Percentiles rank a stretch among this genome's conserved stretches.
Conservation (phyloP, 2,113 vertebrate species). For the Aegithalos caudatus region DNA sequence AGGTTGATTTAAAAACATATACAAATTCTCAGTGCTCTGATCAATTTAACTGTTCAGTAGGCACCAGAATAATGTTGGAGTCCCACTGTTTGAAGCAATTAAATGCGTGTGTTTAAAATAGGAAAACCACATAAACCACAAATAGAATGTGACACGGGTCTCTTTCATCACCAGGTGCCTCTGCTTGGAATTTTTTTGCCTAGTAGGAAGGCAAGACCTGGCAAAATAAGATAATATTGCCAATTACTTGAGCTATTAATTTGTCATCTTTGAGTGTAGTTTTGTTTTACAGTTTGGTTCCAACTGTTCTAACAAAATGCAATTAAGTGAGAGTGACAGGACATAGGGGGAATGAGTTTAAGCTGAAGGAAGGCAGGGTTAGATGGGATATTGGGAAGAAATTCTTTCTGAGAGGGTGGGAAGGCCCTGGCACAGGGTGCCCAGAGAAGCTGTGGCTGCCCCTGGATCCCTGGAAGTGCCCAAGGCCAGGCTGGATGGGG, state of each 20-base stretch:
- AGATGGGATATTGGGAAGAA: not conserved
- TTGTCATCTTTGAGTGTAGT: not conserved
- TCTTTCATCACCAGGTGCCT: not conserved
- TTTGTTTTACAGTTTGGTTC: not conserved
- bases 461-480: not conserved
- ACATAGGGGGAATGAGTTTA: not conserved
- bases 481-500: fast-evolving
- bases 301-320: not conserved
- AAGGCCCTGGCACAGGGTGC: not conserved
- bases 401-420: fast-evolving
- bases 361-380: not conserved
- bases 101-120: not conserved
- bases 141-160: not conserved
- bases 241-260: not conserved
- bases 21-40: constrained; percentile 21
- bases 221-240: not conserved
- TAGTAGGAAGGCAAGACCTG: not conserved
- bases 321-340: not conserved
- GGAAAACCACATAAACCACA: not conserved
- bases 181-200: not conserved
- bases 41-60: constrained; percentile 54
- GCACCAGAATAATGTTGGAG: constrained; percentile 14
- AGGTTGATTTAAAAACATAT: constrained; percentile 49
- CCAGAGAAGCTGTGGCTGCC: not conserved
- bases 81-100: not conserved